Conservation (phyloP, 1,140 invertebrate genomes). For the Polypedilum pembai region DNA sequence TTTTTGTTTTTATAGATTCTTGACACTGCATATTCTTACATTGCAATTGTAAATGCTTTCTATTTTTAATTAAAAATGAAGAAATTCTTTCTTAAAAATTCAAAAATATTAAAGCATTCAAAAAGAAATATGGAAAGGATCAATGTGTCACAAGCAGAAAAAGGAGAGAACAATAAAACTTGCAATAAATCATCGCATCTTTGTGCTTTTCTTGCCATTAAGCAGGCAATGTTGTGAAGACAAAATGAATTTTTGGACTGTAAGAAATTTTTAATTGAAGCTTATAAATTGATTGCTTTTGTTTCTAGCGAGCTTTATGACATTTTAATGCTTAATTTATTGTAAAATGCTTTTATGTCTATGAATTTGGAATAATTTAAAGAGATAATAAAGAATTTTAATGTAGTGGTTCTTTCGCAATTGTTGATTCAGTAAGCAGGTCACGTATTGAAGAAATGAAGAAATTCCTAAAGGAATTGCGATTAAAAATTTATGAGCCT, state of each 20-base stretch:
- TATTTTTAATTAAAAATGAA: too few relatives aligned
- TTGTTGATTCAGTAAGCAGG: background rate
- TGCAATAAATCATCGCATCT: background rate
- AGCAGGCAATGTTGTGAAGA: background rate
- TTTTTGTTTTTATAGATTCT: too few relatives aligned
- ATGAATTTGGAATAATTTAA: too few relatives aligned
- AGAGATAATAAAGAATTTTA: too few relatives aligned
- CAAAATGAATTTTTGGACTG: background rate
- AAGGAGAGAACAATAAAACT: background rate
- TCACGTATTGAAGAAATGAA: background rate
- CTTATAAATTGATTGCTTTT: slow-evolving; percentile 18
- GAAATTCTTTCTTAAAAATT: too few relatives aligned
- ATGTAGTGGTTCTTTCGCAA: too few relatives aligned
- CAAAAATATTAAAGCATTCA: too few relatives aligned
- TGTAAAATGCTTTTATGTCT: too few relatives aligned
- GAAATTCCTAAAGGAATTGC: background rate
- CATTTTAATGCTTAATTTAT: too few relatives aligned
- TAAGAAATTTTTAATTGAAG: slow-evolving; percentile 3
- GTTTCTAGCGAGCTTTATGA: background rate
- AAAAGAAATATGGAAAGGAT: background rate
- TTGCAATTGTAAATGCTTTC: too few relatives aligned
- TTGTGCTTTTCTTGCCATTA: background rate
- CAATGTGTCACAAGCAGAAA: background rate
- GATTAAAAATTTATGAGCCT: slow-evolving; percentile 12
- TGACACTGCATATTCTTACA: too few relatives aligned